Evolutionary conservation across 2,888 invertebrate species (phyloP).

Genomic region (Drosophila diplacantha): DNA sequence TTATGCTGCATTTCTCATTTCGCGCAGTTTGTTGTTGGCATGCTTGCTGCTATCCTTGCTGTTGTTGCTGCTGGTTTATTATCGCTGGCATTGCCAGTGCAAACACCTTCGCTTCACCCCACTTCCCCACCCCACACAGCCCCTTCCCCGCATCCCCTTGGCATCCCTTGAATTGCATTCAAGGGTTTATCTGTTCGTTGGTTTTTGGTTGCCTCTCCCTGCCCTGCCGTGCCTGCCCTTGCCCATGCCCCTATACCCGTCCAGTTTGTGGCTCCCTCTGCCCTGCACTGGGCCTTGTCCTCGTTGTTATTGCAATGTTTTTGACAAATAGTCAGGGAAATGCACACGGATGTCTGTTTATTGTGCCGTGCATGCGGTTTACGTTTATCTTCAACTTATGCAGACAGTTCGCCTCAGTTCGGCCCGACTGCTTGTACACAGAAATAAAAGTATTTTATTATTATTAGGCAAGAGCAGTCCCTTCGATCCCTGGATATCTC

Average conservation of each 20-base stretch:
- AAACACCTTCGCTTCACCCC: slow-evolving; percentile 48
- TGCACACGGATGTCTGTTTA: slow-evolving; percentile 72
- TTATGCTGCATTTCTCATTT: slow-evolving; percentile 72
- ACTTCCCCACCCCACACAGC: slow-evolving; percentile 8
- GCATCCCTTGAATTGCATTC: slow-evolving; percentile 31
- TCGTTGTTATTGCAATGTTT: slow-evolving; percentile 70
- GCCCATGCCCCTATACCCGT: neutral
- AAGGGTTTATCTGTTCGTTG: slow-evolving; percentile 60
- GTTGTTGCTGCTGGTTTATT: slow-evolving; percentile 60
- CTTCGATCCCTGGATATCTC: too few species aligned
- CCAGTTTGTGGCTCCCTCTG: neutral
- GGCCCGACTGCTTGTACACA: slow-evolving; percentile 10
- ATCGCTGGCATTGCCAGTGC: slow-evolving; percentile 63
- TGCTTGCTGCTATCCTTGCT: slow-evolving; percentile 47
- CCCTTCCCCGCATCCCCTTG: neutral
- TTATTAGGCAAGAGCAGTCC: too few species aligned
- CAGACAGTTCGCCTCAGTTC: slow-evolving; percentile 55
- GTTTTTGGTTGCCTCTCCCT: slow-evolving; percentile 52
- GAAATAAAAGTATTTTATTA: slow-evolving; percentile 1
- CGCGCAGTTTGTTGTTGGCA: slow-evolving; percentile 58
- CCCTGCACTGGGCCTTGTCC: slow-evolving; percentile 41
- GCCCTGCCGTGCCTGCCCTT: neutral
- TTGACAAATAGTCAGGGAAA: slow-evolving; percentile 72
- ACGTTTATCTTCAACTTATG: slow-evolving; percentile 71
- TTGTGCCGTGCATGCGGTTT: slow-evolving; percentile 72